Evolutionary conservation across 2,113 vertebrate genomes (phyloP).

Genomic region (Columba livia): DNA sequence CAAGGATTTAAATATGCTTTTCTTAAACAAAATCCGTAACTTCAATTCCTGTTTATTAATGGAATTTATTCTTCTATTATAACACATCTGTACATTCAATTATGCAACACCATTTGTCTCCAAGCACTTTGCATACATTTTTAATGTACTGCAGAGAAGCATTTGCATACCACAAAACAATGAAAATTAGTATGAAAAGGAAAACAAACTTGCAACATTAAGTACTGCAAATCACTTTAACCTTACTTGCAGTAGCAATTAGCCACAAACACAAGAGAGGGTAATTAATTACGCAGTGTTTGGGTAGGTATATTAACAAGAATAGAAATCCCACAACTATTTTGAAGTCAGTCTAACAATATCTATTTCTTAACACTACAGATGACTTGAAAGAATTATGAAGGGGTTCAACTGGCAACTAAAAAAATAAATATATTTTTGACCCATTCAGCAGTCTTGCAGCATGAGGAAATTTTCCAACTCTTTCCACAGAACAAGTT

Average conservation of each 20-base stretch:
- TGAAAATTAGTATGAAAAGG: not conserved
- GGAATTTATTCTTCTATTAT: not conserved
- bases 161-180: conserved; percentile 8
- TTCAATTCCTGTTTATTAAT: not conserved
- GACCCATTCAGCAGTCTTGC: not conserved
- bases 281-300: not conserved
- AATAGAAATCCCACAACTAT: not conserved
- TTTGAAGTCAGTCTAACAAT: not conserved
- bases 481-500: not conserved
- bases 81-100: not conserved
- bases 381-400: not conserved
- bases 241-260: not conserved
- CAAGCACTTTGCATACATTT: not conserved
- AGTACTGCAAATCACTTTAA: not conserved
- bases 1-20: not conserved
- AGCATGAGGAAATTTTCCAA: not conserved
- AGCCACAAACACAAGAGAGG: not conserved
- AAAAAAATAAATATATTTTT: not conserved
- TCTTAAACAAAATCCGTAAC: not conserved
- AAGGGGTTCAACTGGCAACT: not conserved
- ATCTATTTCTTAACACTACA: not conserved
- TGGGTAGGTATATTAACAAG: not conserved
- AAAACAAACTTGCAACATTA: not conserved
- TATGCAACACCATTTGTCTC: not conserved
- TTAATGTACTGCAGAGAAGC: not conserved